phyloP scores from a whole-genome alignment of 2,113 vertebrate species.

The Mixornis gularis region DNA sequence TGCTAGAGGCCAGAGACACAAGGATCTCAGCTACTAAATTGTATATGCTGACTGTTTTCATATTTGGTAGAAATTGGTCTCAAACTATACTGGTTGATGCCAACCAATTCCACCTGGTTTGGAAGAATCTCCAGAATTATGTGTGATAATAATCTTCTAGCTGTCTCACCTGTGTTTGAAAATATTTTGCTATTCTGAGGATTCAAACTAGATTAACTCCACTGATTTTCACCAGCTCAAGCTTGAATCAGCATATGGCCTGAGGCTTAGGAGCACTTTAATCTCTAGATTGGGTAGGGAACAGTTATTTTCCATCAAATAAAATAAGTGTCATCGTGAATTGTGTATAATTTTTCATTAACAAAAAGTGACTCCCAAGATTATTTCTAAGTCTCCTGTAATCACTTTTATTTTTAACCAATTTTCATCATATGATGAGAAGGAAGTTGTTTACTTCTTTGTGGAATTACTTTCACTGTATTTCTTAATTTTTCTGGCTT shows the following conservation, averaged over 20 bases:
- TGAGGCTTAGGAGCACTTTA: accelerated
- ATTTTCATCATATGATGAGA: not conserved
- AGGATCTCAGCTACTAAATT: not conserved
- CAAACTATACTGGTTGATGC: not conserved
- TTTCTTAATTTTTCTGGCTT: not conserved
- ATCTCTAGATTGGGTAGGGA: not conserved
- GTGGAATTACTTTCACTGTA: not conserved
- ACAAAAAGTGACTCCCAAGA: not conserved
- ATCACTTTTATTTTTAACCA: not conserved
- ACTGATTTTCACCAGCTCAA: not conserved
- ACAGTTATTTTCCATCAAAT: not conserved
- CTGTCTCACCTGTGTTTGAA: not conserved
- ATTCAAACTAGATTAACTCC: not conserved
- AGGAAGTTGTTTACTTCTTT: not conserved
- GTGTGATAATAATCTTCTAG: not conserved
- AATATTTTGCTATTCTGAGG: not conserved
- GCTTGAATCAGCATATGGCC: not conserved
- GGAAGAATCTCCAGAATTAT: not conserved
- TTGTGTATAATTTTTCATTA: not conserved
- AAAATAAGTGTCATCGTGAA: not conserved
- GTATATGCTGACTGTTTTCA: not conserved
- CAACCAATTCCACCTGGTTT: not conserved
- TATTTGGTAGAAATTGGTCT: not conserved
- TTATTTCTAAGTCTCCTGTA: not conserved
- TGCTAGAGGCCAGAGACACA: not conserved